Conservation (phyloP, 2,113 vertebrate species). For the Numida meleagris region DNA sequence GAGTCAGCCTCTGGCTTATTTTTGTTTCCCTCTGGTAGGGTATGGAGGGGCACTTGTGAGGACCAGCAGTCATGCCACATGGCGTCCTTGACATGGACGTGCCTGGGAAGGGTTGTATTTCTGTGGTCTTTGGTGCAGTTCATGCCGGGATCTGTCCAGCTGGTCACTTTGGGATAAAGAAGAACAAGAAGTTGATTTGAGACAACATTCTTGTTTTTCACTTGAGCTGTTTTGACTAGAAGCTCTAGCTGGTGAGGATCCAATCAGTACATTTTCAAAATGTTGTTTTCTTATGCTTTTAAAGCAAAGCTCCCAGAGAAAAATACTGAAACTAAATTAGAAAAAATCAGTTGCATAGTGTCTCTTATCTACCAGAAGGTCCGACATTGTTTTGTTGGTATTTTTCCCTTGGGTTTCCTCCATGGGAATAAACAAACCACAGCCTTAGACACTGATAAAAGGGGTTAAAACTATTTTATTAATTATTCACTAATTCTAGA, state of each 20-base stretch:
- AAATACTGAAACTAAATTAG: neutral
- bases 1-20: neutral
- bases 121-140: neutral
- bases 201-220: neutral
- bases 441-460: neutral
- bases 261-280: neutral
- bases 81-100: neutral
- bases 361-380: neutral
- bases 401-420: neutral
- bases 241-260: neutral
- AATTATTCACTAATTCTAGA: neutral
- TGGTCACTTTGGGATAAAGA: neutral
- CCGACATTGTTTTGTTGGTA: neutral
- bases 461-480: neutral
- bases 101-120: neutral
- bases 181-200: neutral
- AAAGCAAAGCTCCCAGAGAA: neutral
- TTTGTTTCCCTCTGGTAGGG: neutral
- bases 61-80: neutral
- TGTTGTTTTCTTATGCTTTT: neutral
- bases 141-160: neutral
- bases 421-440: neutral
- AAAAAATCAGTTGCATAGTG: neutral
- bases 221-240: neutral
- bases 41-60: neutral